These are phyloP conservation scores for Lepidocyrtoides sp. DNA, from an alignment of 2,888 invertebrate species.

Conservation along the genomic window DNA sequence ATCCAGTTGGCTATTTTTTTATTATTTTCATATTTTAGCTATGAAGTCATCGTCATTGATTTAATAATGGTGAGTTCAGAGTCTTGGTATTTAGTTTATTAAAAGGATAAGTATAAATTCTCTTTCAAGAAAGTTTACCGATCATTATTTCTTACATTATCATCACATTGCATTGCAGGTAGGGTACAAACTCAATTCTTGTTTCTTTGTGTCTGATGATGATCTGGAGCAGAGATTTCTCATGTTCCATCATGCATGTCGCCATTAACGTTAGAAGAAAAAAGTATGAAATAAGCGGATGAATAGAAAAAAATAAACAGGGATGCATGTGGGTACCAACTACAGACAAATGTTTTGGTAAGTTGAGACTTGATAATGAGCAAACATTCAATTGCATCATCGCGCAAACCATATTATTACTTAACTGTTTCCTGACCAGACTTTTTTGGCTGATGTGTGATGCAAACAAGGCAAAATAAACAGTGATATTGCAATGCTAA, in stretches of 20 bases:
- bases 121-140: neutral
- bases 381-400: too few species aligned
- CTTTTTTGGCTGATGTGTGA: too few species aligned
- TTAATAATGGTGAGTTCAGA: neutral
- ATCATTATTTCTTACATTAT: too few species aligned
- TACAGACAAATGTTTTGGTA: too few species aligned
- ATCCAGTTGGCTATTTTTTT: neutral
- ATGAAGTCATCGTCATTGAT: slow-evolving; percentile 41
- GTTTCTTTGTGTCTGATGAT: neutral
- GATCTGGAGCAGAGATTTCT: slow-evolving; percentile 55
- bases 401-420: too few species aligned
- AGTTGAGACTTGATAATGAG: too few species aligned
- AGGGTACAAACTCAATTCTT: neutral
- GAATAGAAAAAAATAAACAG: neutral
- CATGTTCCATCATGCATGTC: slow-evolving; percentile 64
- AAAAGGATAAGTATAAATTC: neutral
- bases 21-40: neutral
- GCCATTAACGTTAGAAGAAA: slow-evolving; percentile 7
- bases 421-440: too few species aligned
- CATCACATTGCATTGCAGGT: too few species aligned
- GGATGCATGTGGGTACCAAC: too few species aligned
- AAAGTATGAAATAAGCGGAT: neutral
- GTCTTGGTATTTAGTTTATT: neutral
- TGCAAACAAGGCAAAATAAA: too few species aligned
- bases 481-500: too few species aligned